Evolutionary conservation across 2,113 vertebrate species (phyloP).

Genomic region (Rhinolophus ferrumequinum): DNA sequence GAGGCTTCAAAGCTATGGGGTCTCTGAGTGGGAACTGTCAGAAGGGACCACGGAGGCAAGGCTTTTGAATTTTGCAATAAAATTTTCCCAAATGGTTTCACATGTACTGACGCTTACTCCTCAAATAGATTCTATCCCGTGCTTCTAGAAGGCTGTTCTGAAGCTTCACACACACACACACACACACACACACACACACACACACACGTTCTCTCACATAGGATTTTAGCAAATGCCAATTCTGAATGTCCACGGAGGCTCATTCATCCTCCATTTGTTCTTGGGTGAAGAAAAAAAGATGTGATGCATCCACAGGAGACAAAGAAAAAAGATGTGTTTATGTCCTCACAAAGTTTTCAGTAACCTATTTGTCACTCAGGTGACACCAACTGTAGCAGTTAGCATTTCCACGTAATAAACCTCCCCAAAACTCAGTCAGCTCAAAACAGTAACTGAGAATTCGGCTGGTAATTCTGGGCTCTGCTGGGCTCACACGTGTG

Average conservation of each 20-base stretch:
- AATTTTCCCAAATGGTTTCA: neutral
- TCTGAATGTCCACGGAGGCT: neutral
- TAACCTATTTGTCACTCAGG: neutral
- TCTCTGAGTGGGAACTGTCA: neutral
- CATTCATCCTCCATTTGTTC: neutral
- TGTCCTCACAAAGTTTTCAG: neutral
- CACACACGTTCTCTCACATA: neutral
- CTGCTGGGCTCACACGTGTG: neutral
- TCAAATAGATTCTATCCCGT: neutral
- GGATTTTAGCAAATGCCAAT: neutral
- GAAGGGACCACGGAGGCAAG: neutral
- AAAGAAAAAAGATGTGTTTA: neutral
- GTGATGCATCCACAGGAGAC: neutral
- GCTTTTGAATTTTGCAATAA: neutral
- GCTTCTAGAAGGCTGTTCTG: neutral
- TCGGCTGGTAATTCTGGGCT: neutral
- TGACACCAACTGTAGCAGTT: neutral
- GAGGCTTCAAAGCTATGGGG: neutral
- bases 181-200: accelerated
- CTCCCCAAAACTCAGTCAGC: too few species aligned
- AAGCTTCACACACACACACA: accelerated
- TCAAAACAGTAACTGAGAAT: neutral
- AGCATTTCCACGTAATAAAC: neutral
- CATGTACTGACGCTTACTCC: neutral
- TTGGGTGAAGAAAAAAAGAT: neutral